Percentiles rank a stretch among this genome's conserved stretches.
phyloP scores from a whole-genome alignment of 1,140 invertebrate genomes.

The Drosophila fuyamai region DNA sequence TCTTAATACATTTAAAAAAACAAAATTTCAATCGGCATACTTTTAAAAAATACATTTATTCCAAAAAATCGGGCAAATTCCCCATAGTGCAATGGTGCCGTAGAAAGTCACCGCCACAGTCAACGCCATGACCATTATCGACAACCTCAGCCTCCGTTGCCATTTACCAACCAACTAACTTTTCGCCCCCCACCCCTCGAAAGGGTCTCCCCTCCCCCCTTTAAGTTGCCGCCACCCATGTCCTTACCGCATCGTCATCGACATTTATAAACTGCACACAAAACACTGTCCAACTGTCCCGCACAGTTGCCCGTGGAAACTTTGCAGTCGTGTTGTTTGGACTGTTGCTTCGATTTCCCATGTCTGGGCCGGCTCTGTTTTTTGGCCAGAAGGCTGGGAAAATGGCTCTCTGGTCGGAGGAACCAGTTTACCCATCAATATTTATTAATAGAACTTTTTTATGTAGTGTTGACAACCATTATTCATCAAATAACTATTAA shows the following conservation, averaged over 20 bases:
- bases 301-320: conserved; percentile 19
- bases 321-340: conserved; percentile 40
- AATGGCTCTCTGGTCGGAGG: background rate
- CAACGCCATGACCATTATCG: conserved; percentile 60
- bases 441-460: background rate
- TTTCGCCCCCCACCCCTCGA: background rate
- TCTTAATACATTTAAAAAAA: no score
- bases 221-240: background rate
- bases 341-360: conserved; percentile 39
- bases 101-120: conserved; percentile 41
- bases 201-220: background rate
- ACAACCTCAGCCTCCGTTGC: conserved; percentile 49
- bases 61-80: no score
- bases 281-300: conserved; percentile 65
- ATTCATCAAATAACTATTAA: background rate
- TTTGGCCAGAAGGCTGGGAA: background rate
- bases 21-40: no score
- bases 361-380: background rate
- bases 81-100: no score
- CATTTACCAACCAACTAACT: conserved; percentile 42
- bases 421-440: conserved; percentile 2
- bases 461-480: no score
- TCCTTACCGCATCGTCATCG: conserved; percentile 50
- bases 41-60: no score
- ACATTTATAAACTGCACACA: conserved; percentile 81